These are phyloP conservation scores for Lamprologus lemairii DNA, from an alignment of 2,113 vertebrate genomes.

Conservation along the genomic window DNA sequence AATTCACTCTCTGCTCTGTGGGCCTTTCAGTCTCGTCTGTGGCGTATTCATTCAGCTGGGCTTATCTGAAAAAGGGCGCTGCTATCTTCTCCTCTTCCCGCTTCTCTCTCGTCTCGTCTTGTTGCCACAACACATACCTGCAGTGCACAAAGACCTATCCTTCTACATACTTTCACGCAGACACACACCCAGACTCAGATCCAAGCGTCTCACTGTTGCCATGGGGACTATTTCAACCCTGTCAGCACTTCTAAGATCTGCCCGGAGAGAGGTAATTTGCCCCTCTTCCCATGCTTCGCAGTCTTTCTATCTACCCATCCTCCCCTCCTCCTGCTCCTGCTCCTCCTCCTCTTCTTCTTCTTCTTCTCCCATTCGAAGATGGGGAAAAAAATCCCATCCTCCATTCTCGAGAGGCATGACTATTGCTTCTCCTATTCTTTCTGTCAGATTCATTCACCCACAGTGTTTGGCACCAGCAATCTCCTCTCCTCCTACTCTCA, in stretches of 20 bases:
- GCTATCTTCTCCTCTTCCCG: neutral
- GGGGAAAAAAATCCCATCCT: constrained; percentile 14
- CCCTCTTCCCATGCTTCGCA: neutral
- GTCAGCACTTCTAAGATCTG: constrained; percentile 49
- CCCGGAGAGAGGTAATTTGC: constrained; percentile 28
- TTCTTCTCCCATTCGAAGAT: neutral
- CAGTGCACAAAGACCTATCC: neutral
- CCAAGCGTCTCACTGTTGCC: constrained; percentile 33
- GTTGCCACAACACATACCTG: constrained; percentile 1
- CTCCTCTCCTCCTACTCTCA: constrained; percentile 48
- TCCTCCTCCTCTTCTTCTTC: neutral
- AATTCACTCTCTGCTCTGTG: neutral
- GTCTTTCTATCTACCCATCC: neutral
- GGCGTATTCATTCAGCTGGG: neutral
- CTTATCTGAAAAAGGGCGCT: constrained; percentile 13
- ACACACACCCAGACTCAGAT: neutral
- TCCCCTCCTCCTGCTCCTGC: neutral
- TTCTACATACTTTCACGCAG: neutral
- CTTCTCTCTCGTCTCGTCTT: neutral
- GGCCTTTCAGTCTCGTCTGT: neutral
- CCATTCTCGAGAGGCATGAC: constrained; percentile 38
- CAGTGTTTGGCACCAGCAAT: constrained; percentile 44
- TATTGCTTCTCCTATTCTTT: constrained; percentile 28
- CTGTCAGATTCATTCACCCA: constrained; percentile 60
- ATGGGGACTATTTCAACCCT: constrained; percentile 30